phyloP scores from a whole-genome alignment of 2,888 invertebrate species.

The Leuctra nigra region DNA sequence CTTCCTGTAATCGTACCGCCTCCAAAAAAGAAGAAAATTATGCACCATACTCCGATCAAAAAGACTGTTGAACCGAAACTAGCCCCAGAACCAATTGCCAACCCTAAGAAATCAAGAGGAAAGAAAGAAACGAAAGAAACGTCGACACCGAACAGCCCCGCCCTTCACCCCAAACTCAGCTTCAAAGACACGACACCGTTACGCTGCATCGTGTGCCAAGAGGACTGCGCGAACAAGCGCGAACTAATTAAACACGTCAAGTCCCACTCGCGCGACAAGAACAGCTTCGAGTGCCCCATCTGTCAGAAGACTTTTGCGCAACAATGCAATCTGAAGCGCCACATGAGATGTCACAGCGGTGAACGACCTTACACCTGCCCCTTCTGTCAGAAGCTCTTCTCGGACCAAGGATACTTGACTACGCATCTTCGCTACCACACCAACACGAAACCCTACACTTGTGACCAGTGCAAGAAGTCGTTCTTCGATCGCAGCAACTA shows the following conservation, averaged over 20 bases:
- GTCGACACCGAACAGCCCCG: too few relatives aligned
- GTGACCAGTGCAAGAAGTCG: background rate
- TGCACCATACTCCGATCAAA: too few relatives aligned
- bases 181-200: too few relatives aligned
- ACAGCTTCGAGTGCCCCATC: conserved; percentile 6
- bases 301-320: background rate
- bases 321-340: background rate
- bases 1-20: too few relatives aligned
- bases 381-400: background rate
- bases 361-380: background rate
- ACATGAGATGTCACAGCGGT: background rate
- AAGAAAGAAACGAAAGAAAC: too few relatives aligned
- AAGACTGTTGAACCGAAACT: too few relatives aligned
- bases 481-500: conserved; percentile 15
- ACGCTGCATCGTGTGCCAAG: too few relatives aligned
- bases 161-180: background rate
- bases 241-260: conserved; percentile 1
- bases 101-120: too few relatives aligned
- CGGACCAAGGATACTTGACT: conserved; percentile 1
- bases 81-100: too few relatives aligned
- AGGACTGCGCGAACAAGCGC: background rate
- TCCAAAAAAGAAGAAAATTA: too few relatives aligned
- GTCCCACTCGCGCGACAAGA: background rate
- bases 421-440: conserved; percentile 12
- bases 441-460: background rate